Base-by-base conservation (phyloP, 53 echinoderm and acorn worm genomes). In the Holothuria scabra region DNA sequence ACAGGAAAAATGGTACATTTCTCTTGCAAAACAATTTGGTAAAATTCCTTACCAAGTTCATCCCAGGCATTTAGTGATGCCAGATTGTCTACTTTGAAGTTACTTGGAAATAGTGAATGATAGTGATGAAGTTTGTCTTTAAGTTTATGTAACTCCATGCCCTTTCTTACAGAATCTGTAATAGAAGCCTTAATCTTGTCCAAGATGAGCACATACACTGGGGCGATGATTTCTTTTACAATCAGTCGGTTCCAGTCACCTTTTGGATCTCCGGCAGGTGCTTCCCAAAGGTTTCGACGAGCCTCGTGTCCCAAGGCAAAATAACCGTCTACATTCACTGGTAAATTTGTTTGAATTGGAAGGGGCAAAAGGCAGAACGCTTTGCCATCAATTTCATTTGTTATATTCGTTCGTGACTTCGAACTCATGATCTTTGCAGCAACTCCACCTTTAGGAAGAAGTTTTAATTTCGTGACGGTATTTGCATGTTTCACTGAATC, bases 361-460 rank as follows among this genome's bases (percentile, higher is more conserved):
- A 83, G 66, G 21, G 83, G 83, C 24, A 83, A 60, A 66, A 83
- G 67, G 46, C 83, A 65, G 67, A 46, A 84, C 52, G 58, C 68
- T 29, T 65, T 92, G 30, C 67, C 16, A 67, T 48, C 12, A 46
- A 23, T 5, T 23, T 46, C 38, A 66, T 29, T 33, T 66, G 25
- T 66, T 66, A 29, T 5, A 60, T 37, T 46, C 28, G 12, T 7
- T 19, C 5, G 4, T 29, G 20, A 12, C 8, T 49, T 30, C 46
- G 28, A 28, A n/a, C 71, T 22, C 20, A 59, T 23, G 22, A 88
- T 16, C 30, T 56, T 44, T 10, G 84, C 79, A 33, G 88, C 88
- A 84, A 84, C 66, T 35, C 76, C 88, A 6, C 88, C 88, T 16
- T 74, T 60, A 25, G 88, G 84, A 76, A 88, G 38, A 33, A 88